These are phyloP conservation scores for Lophochroa leadbeateri DNA, from an alignment of 2,113 vertebrate genomes.

Conservation along the genomic window DNA sequence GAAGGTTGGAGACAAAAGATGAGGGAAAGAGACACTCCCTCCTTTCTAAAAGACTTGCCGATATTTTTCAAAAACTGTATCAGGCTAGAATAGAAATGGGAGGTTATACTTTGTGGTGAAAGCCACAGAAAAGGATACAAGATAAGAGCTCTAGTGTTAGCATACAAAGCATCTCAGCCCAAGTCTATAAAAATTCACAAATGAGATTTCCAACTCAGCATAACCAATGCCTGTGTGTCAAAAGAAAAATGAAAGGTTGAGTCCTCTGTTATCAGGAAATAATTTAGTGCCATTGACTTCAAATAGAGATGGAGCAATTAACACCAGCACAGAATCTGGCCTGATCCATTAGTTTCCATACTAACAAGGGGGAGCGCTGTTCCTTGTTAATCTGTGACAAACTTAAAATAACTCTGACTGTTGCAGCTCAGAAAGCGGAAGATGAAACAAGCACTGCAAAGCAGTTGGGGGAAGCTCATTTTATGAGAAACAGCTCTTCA, in stretches of 20 bases:
- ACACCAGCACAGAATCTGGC: not conserved
- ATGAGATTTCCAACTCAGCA: not conserved
- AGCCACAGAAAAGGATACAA: not conserved
- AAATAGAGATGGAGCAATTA: not conserved
- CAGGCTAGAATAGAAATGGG: not conserved
- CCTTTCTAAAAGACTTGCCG: not conserved
- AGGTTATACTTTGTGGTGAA: not conserved
- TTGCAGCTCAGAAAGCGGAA: not conserved
- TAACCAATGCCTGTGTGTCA: not conserved
- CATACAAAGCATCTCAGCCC: not conserved
- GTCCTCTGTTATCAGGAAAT: not conserved
- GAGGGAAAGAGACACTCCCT: not conserved
- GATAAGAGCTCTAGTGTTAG: not conserved
- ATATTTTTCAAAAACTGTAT: not conserved
- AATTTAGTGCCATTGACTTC: conserved; percentile 4
- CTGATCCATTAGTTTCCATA: not conserved
- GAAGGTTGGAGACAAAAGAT: not conserved
- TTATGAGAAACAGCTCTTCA: not conserved
- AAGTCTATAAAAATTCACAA: not conserved
- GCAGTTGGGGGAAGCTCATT: not conserved
- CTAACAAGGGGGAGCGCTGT: not conserved
- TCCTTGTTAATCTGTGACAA: not conserved
- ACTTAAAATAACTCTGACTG: not conserved
- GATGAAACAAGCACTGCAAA: not conserved
- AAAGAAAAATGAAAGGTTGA: not conserved